A percentile compares a stretch with the other conserved stretches of the same genome.
phyloP scores from a whole-genome alignment of 2,888 invertebrate species.

The Caenorhabditis sinica region DNA sequence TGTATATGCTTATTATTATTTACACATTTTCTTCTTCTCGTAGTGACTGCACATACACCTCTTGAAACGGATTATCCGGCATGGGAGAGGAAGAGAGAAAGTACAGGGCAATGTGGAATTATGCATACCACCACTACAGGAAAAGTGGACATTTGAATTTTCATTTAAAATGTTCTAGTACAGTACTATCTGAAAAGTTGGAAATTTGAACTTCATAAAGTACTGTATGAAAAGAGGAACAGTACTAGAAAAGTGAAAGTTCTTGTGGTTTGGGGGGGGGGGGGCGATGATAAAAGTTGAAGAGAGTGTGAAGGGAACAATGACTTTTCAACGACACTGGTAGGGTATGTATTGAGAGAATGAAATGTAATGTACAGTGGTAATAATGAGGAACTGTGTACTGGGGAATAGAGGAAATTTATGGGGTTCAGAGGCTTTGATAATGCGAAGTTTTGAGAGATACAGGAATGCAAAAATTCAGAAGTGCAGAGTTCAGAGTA shows the following conservation, averaged over 20 bases:
- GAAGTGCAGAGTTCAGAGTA: neutral
- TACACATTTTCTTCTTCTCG: slow-evolving; percentile 42
- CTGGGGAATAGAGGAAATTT: too few species aligned
- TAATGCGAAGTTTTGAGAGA: neutral
- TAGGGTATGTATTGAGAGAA: neutral
- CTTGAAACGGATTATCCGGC: slow-evolving; percentile 61
- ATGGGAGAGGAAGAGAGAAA: slow-evolving; percentile 21
- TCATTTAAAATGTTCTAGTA: neutral
- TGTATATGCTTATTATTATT: slow-evolving; percentile 50
- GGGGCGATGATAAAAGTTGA: neutral
- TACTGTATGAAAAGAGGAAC: neutral
- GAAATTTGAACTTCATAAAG: too few species aligned
- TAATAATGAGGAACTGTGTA: neutral
- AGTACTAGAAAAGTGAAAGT: neutral
- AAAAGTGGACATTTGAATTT: neutral
- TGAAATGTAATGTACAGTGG: neutral
- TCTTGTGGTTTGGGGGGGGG: too few species aligned
- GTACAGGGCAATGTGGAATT: slow-evolving; percentile 10
- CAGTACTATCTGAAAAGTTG: neutral
- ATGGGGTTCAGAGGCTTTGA: too few species aligned
- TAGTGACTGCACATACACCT: slow-evolving; percentile 39
- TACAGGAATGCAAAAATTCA: neutral
- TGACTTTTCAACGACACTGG: neutral
- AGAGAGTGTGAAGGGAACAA: neutral
- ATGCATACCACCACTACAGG: slow-evolving; percentile 26